Evolutionary conservation across 2,888 invertebrate species (phyloP).

Genomic region (Eupithecia centaureata): DNA sequence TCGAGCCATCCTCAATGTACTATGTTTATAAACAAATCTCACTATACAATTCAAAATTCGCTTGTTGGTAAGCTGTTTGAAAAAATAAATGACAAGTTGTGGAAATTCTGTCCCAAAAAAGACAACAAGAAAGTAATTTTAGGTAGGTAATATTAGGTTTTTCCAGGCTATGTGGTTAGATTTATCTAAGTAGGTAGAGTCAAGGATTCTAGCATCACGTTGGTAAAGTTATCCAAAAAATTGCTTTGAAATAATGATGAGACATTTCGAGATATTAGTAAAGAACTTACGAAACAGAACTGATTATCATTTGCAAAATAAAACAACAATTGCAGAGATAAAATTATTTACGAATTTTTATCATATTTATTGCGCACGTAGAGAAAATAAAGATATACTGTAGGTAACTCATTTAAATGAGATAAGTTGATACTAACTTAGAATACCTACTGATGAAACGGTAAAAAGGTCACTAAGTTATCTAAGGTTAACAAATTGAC

Average conservation of each 20-base stretch:
- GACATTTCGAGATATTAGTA: neutral
- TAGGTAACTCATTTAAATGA: neutral
- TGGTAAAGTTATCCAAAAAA: too few relatives aligned
- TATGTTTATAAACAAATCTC: too few relatives aligned
- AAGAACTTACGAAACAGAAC: neutral
- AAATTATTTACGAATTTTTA: conserved; percentile 11
- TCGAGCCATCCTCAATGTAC: too few relatives aligned
- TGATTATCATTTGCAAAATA: neutral
- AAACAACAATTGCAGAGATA: neutral
- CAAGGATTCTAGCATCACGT: too few relatives aligned
- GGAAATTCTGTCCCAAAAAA: too few relatives aligned
- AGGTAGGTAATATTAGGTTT: too few relatives aligned
- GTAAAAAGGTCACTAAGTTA: conserved; percentile 32
- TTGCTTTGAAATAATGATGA: neutral
- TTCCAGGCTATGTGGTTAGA: too few relatives aligned
- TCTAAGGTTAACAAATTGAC: conserved; percentile 25
- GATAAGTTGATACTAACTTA: neutral
- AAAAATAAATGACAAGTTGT: too few relatives aligned
- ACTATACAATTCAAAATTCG: too few relatives aligned
- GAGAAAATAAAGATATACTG: conserved; percentile 16
- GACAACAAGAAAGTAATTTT: too few relatives aligned
- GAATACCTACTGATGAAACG: conserved; percentile 10
- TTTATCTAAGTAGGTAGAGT: too few relatives aligned
- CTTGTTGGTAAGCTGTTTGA: too few relatives aligned
- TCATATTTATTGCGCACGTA: conserved; percentile 7